phyloP scores from a whole-genome alignment of 2,888 invertebrate species.

The Oxystoma pomonae region DNA sequence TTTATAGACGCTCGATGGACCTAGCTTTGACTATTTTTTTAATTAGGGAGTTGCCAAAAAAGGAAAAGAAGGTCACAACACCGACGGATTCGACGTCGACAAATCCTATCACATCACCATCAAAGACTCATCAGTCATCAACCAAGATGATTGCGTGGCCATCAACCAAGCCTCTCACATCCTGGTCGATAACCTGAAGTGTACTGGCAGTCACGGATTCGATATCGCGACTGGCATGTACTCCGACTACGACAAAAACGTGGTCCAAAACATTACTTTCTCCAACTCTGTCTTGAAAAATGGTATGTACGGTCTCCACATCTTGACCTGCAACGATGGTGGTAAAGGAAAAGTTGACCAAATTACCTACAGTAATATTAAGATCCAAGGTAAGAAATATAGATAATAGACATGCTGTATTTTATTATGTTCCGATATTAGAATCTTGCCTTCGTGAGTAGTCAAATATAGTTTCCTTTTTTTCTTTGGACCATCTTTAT shows the following conservation, averaged over 20 bases:
- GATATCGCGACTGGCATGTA: conserved; percentile 26
- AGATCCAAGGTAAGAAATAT: conserved; percentile 13
- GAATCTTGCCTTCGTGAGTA: too few species aligned
- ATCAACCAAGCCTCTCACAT: conserved; percentile 26
- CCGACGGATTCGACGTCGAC: conserved; percentile 28
- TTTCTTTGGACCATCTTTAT: too few species aligned
- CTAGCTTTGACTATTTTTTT: too few species aligned
- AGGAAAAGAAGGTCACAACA: conserved; percentile 26
- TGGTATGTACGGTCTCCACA: conserved; percentile 19
- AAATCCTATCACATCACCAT: conserved; percentile 23
- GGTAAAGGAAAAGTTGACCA: conserved; percentile 14
- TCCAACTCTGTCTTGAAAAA: conserved; percentile 10
- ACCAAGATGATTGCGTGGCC: conserved; percentile 31
- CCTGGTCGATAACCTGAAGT: conserved; percentile 20
- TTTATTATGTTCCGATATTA: too few species aligned
- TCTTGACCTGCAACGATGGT: conserved; percentile 17
- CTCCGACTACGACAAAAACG: conserved; percentile 18
- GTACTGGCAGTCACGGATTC: conserved; percentile 28
- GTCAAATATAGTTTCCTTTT: too few species aligned
- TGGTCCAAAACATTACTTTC: conserved; percentile 16
- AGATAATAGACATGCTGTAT: too few species aligned
- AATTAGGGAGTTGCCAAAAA: conserved; percentile 15
- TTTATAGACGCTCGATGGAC: too few species aligned
- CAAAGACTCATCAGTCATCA: conserved; percentile 23
- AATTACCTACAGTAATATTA: conserved; percentile 12